These are phyloP conservation scores for Alentia gelatinosa DNA, from an alignment of 2,888 invertebrate species.

Conservation along the genomic window DNA sequence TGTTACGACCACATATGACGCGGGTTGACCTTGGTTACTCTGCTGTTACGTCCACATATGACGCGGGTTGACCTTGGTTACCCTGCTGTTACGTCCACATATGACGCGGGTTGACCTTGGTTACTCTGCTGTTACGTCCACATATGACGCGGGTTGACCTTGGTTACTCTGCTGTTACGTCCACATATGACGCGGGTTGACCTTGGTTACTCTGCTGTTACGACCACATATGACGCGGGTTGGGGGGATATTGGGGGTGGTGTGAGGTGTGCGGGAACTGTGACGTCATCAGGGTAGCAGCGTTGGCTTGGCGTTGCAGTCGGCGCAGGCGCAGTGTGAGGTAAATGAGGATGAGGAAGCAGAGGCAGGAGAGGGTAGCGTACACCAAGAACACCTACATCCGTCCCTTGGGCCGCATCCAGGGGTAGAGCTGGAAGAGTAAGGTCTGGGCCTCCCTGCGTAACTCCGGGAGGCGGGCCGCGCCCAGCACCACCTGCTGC, in stretches of 20 bases:
- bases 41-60: too few relatives aligned
- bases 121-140: too few relatives aligned
- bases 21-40: too few relatives aligned
- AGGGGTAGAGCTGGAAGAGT: not conserved
- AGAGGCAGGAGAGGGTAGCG: conserved; percentile 2
- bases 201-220: too few relatives aligned
- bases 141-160: too few relatives aligned
- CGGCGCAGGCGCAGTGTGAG: not conserved
- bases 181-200: too few relatives aligned
- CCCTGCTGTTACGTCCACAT: too few relatives aligned
- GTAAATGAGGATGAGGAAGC: not conserved
- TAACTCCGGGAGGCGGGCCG: not conserved
- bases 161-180: too few relatives aligned
- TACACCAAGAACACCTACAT: conserved; percentile 30
- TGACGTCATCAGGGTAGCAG: not conserved
- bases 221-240: too few relatives aligned
- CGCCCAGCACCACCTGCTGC: not conserved
- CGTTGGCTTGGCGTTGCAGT: not conserved
- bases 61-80: too few relatives aligned
- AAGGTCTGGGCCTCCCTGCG: not conserved
- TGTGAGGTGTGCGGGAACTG: not conserved
- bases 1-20: too few relatives aligned
- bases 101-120: too few relatives aligned
- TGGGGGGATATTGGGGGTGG: not conserved
- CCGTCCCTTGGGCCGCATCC: conserved; percentile 11